Evolutionary conservation across 2,888 invertebrate species (phyloP).

Genomic region (Heliconius ethilla): DNA sequence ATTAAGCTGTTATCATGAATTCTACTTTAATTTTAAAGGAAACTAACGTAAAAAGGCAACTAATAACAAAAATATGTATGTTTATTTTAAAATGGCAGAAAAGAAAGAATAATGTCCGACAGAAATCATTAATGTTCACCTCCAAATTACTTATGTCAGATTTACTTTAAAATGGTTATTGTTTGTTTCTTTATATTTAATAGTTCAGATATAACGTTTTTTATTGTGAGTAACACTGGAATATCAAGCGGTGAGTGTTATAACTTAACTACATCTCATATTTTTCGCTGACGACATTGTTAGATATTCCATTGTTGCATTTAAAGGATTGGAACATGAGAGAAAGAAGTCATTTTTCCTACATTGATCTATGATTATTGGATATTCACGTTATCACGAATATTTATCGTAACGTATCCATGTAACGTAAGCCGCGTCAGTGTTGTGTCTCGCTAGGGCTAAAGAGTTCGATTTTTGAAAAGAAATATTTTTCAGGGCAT

Average conservation of each 20-base stretch:
- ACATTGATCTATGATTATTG: neutral
- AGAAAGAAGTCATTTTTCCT: neutral
- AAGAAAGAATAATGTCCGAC: slow-evolving; percentile 1
- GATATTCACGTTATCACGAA: neutral
- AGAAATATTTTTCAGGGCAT: slow-evolving; percentile 20
- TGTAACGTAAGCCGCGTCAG: neutral
- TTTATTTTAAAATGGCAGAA: neutral
- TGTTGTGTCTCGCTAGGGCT: neutral
- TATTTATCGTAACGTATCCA: no score
- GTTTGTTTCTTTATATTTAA: neutral
- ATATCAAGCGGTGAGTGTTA: neutral
- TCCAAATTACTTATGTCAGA: neutral
- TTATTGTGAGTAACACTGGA: slow-evolving; percentile 8
- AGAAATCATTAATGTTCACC: slow-evolving; percentile 1
- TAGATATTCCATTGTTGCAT: neutral
- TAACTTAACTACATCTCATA: neutral
- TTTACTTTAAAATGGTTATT: neutral
- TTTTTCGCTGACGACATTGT: neutral
- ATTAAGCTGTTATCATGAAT: neutral
- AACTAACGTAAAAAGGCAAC: neutral
- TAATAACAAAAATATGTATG: neutral
- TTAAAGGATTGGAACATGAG: slow-evolving; percentile 34
- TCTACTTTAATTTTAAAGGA: neutral
- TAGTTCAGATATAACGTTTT: neutral
- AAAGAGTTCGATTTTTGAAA: neutral